phyloP scores from a whole-genome alignment of 2,113 vertebrate species.

The Empidonax alnorum region DNA sequence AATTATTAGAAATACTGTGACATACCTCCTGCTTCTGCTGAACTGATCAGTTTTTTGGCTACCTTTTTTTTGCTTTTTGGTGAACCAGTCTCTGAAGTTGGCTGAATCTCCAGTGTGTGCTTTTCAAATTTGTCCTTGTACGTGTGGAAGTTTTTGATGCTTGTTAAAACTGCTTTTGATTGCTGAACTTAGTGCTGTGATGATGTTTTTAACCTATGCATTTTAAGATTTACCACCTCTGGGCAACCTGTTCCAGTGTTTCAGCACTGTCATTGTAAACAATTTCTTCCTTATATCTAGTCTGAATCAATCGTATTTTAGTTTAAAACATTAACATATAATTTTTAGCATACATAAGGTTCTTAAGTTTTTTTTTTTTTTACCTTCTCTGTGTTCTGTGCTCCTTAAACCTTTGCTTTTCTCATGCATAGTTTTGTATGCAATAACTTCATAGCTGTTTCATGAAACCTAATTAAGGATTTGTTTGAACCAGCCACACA shows the following conservation, averaged over 20 bases:
- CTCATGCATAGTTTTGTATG: background rate
- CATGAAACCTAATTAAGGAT: background rate
- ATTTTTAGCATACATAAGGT: background rate
- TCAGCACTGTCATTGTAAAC: background rate
- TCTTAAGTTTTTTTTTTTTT: background rate
- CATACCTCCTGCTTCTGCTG: background rate
- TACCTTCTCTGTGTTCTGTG: background rate
- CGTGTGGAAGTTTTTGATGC: background rate
- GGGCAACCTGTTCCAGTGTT: background rate
- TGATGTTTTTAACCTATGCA: background rate
- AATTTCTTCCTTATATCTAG: background rate
- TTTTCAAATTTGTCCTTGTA: background rate
- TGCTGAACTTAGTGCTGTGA: background rate
- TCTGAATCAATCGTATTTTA: background rate
- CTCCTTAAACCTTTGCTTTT: background rate
- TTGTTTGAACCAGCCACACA: background rate
- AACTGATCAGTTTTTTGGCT: background rate
- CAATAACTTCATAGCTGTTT: background rate
- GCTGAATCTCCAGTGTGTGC: background rate
- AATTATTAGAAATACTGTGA: background rate
- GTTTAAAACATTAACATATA: background rate
- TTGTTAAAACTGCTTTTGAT: background rate
- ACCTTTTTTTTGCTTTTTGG: background rate
- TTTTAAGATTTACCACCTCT: background rate
- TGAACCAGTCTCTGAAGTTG: background rate